These are phyloP conservation scores for Opisthocomus hoazin DNA, from an alignment of 2,113 vertebrate genomes.

Conservation along the genomic window DNA sequence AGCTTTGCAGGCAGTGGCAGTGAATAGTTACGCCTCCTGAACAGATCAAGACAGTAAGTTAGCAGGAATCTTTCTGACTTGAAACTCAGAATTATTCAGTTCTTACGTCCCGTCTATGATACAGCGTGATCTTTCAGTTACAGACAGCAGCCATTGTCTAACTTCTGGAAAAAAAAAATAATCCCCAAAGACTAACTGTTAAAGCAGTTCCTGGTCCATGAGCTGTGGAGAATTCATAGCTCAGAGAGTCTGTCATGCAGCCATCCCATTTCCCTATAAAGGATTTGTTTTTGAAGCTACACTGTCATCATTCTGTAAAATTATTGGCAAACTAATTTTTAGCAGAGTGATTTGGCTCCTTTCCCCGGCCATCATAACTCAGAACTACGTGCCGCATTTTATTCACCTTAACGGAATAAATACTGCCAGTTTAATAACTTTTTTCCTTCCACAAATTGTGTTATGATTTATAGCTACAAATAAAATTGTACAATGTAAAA, in stretches of 20 bases:
- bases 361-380: conserved; percentile 57
- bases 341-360: conserved; percentile 60
- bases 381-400: conserved; percentile 53
- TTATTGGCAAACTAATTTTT: conserved; percentile 78
- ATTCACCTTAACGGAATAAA: conserved; percentile 70
- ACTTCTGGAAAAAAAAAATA: conserved; percentile 42
- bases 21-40: neutral
- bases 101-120: conserved; percentile 13
- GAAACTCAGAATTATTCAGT: neutral
- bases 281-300: conserved; percentile 71
- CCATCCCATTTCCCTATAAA: conserved; percentile 71
- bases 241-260: conserved; percentile 66
- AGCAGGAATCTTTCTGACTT: neutral
- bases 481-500: conserved; percentile 53
- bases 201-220: conserved; percentile 63
- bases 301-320: conserved; percentile 71
- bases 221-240: conserved; percentile 69
- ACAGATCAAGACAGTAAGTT: neutral
- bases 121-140: conserved; percentile 25
- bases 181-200: conserved; percentile 65
- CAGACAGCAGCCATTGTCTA: conserved; percentile 47
- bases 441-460: conserved; percentile 57
- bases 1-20: neutral
- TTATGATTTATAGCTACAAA: conserved; percentile 61
- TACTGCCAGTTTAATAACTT: conserved; percentile 61